Evolutionary conservation across 2,888 invertebrate species (phyloP), one percentile per base, ranked within the genome.

Genomic region (Amiota mariae): DNA sequence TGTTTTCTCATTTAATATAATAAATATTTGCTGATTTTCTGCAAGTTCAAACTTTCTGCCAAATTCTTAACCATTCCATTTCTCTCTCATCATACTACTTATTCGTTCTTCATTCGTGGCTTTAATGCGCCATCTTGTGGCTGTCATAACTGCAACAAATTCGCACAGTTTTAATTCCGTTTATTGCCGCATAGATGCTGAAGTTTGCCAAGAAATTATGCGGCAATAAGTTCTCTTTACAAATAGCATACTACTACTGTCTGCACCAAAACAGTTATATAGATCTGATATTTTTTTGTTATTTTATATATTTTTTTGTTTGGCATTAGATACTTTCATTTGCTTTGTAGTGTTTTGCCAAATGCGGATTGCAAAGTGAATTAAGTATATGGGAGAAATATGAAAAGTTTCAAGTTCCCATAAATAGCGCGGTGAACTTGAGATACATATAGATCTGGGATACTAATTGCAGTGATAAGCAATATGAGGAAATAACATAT

Each of bases 131-230:
- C 4, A 54, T 12, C 36, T 68, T 68, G 67, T 68, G 54, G 67
- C 67, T 24, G 24, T 72, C 71, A 72, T 75, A 77, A 81, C 82
- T 85, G 82, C 82, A 81, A 71, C 76, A 73, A 84, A 85, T 82
- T 85, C 81, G 75, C 73, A 6, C 3, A 76, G 76, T 80, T 84
- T 82, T 82, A 85, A 82, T 85, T 82, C 77, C 67, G 76, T 77
- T 84, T 82, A 82, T 84, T 85, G 82, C 85, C 86, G 82, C 86
- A 82, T 81, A 73, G 51, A 8, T 54, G 67, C 47, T 48, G 49
- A 20, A 59, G 6, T 36, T 36, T 59, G 59, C 59, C 59, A 59
- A 59, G 20, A 59, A 59, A 59, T 59, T 59, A 59, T 59, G 20
- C 59, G 20, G 15, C 59, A 59, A 20, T 59, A 24, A n/a, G 20